These are phyloP conservation scores for Acronicta psi DNA, from an alignment of 2,888 invertebrate species.

Conservation along the genomic window DNA sequence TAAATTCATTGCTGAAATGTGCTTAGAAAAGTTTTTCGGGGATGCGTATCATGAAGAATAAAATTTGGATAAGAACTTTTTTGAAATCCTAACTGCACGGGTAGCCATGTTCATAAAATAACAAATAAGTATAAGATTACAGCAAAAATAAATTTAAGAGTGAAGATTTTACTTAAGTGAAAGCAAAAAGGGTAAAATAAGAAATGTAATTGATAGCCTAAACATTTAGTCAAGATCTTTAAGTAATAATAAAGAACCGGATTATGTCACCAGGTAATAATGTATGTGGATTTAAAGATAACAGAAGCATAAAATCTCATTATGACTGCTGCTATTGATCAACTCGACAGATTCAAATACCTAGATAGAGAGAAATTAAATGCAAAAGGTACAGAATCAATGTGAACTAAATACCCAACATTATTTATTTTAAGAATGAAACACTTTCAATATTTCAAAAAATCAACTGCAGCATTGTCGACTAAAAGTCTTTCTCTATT, in stretches of 20 bases:
- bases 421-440: no score
- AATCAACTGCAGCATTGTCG: slow-evolving; percentile 20
- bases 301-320: slow-evolving; percentile 26
- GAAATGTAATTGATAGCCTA: slow-evolving; percentile 34
- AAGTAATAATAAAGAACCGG: slow-evolving; percentile 45
- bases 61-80: background rate
- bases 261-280: slow-evolving; percentile 32
- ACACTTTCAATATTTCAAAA: slow-evolving; percentile 17
- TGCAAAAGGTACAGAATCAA: no score
- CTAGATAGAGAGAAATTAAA: no score
- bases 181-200: slow-evolving; percentile 17
- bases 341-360: no score
- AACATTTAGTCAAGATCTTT: slow-evolving; percentile 47
- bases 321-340: no score
- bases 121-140: background rate
- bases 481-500: slow-evolving; percentile 31
- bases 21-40: background rate
- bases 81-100: no score
- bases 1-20: slow-evolving; percentile 12
- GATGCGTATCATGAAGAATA: background rate
- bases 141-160: slow-evolving; percentile 2
- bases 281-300: slow-evolving; percentile 37
- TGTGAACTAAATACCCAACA: no score
- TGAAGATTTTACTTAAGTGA: slow-evolving; percentile 3
- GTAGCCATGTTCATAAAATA: background rate